Percentiles rank a stretch among this genome's conserved stretches.
Conservation (phyloP, 2,797 vertebrate species). For the Macrochelys suwanniensis region DNA sequence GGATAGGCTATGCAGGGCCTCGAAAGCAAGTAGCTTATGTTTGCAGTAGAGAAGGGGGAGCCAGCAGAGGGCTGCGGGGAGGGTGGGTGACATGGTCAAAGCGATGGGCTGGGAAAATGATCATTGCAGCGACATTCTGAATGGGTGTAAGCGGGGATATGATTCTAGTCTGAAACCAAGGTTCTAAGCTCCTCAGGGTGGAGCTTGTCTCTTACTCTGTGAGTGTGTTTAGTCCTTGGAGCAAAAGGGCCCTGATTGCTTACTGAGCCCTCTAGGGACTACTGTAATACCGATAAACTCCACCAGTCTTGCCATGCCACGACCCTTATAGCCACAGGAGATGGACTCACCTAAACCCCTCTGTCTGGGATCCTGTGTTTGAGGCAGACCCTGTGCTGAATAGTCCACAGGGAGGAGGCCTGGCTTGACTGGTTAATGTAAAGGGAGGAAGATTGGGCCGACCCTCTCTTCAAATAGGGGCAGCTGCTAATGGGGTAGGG, state of each 20-base stretch:
- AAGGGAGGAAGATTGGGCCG: rapidly evolving
- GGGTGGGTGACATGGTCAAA: neutral
- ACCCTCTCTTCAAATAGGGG: neutral
- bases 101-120: neutral
- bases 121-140: neutral
- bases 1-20: too few species aligned
- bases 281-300: neutral
- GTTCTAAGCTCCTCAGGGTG: neutral
- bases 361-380: neutral
- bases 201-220: neutral
- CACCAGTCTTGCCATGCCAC: too few species aligned
- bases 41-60: neutral
- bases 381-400: neutral
- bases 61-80: neutral
- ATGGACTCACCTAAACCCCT: neutral
- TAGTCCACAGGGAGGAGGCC: neutral
- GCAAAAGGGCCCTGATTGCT: neutral
- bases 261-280: neutral
- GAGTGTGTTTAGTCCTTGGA: neutral
- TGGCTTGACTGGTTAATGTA: neutral
- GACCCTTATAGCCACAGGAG: neutral
- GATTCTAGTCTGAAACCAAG: neutral
- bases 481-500: neutral
- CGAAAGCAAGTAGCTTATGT: too few species aligned
- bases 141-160: neutral